These are phyloP conservation scores for Vollenhovia emeryi DNA, from an alignment of 1,140 invertebrate genomes.

Conservation along the genomic window DNA sequence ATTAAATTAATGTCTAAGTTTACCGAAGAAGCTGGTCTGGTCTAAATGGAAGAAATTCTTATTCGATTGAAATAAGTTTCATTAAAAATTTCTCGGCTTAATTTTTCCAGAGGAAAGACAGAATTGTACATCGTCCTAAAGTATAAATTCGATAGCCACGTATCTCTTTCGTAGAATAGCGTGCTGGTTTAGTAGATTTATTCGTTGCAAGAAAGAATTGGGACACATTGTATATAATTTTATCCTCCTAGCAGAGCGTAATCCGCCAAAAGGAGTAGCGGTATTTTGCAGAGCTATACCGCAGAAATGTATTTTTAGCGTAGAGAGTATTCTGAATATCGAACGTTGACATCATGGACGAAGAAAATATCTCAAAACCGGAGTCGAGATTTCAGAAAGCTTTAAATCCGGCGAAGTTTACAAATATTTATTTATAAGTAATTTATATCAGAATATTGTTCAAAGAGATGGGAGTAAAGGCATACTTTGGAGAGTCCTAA, in stretches of 20 bases:
- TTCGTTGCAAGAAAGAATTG: slow-evolving; percentile 7
- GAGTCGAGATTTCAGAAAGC: slow-evolving; percentile 2
- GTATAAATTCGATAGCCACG: neutral
- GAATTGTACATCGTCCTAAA: neutral
- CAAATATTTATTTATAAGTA: no score
- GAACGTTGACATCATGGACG: neutral
- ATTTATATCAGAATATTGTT: neutral
- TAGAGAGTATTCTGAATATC: slow-evolving; percentile 26
- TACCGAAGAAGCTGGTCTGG: neutral
- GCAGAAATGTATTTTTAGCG: slow-evolving; percentile 25
- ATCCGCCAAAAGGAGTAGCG: slow-evolving; percentile 48
- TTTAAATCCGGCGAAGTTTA: neutral
- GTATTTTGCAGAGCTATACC: slow-evolving; percentile 57
- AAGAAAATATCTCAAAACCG: neutral
- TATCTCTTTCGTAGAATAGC: neutral
- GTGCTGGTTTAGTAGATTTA: slow-evolving; percentile 15
- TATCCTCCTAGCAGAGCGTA: slow-evolving; percentile 1
- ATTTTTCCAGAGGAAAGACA: neutral
- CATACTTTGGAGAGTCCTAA: neutral
- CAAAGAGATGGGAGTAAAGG: neutral
- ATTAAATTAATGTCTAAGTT: neutral
- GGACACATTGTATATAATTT: slow-evolving; percentile 15
- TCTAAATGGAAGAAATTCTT: neutral
- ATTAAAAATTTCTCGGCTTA: neutral
- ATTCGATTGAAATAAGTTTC: neutral